Evolutionary conservation across 2,797 vertebrate species (phyloP).

Genomic region (Mus caroli): DNA sequence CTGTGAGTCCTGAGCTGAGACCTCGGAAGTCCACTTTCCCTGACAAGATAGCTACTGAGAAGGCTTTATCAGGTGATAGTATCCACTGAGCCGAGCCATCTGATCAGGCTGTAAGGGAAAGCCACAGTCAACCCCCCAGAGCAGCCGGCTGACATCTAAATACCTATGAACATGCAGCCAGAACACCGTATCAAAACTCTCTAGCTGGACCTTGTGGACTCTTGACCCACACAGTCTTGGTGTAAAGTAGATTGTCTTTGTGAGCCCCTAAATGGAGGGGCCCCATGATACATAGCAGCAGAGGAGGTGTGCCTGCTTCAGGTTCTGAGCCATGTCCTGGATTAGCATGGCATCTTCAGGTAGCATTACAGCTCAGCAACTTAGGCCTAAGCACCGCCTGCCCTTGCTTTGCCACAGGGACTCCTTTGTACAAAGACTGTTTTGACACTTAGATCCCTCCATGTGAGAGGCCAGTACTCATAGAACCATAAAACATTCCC

Average conservation of each 20-base stretch:
- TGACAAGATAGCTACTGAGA: fast-evolving
- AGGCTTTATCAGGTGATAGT: background rate
- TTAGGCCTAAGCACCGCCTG: constrained; percentile 25
- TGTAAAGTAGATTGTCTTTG: fast-evolving
- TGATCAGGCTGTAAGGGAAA: fast-evolving
- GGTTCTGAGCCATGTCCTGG: background rate
- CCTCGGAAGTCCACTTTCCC: fast-evolving
- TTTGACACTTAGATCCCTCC: too few species aligned
- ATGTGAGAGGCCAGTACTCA: too few species aligned
- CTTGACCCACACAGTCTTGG: background rate
- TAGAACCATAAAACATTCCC: background rate
- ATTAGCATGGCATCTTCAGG: fast-evolving
- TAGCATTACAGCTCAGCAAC: background rate
- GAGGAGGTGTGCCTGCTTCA: background rate
- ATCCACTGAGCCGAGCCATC: background rate
- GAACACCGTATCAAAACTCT: background rate
- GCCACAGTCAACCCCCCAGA: background rate
- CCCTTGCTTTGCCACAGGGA: constrained; percentile 51
- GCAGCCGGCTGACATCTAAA: background rate
- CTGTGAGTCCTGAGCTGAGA: background rate
- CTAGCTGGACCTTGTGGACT: background rate
- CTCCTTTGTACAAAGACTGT: background rate
- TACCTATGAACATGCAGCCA: background rate
- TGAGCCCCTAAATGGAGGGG: fast-evolving
- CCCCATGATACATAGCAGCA: fast-evolving